Conservation (phyloP, 2,888 invertebrate species). For the Hypselothyrea guttata region DNA sequence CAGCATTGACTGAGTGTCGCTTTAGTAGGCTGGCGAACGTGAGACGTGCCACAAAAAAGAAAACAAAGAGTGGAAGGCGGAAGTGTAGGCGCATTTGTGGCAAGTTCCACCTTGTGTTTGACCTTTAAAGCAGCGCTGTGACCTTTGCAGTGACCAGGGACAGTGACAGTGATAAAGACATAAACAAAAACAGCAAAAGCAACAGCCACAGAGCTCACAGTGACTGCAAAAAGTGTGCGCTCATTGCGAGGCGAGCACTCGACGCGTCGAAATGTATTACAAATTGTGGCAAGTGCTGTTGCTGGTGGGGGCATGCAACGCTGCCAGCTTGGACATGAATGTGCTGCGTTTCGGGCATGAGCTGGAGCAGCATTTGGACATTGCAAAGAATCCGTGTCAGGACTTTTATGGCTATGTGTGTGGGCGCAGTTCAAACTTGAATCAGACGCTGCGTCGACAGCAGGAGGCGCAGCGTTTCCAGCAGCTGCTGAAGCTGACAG, state of each 20-base stretch:
- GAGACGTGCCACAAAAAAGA: conserved; percentile 29
- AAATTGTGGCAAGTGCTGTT: conserved; percentile 20
- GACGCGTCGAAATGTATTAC: conserved; percentile 32
- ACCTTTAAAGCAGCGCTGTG: conserved; percentile 7
- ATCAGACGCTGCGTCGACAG: conserved; percentile 48
- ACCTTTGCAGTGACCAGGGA: conserved; percentile 32
- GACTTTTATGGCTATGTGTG: conserved; percentile 80
- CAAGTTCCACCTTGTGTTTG: conserved; percentile 33
- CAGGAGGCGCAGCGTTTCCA: conserved; percentile 73
- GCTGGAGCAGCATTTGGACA: conserved; percentile 70
- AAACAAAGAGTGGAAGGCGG: conserved; percentile 25
- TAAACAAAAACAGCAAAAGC: too few relatives aligned
- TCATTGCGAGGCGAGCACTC: conserved; percentile 37
- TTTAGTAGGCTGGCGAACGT: conserved; percentile 20
- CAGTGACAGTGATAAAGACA: conserved; percentile 17
- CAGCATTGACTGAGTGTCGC: conserved; percentile 36
- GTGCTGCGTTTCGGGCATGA: conserved; percentile 70
- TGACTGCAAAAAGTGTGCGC: conserved; percentile 5
- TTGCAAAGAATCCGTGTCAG: conserved; percentile 67
- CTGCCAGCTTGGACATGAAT: conserved; percentile 61
- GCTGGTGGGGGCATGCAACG: conserved; percentile 4
- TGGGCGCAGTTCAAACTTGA: conserved; percentile 55
- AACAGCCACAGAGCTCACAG: conserved; percentile 6
- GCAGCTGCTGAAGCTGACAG: conserved; percentile 59
- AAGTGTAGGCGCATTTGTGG: conserved; percentile 19